Conservation (phyloP, 2,113 vertebrate species). For the Catharus bicknelli region DNA sequence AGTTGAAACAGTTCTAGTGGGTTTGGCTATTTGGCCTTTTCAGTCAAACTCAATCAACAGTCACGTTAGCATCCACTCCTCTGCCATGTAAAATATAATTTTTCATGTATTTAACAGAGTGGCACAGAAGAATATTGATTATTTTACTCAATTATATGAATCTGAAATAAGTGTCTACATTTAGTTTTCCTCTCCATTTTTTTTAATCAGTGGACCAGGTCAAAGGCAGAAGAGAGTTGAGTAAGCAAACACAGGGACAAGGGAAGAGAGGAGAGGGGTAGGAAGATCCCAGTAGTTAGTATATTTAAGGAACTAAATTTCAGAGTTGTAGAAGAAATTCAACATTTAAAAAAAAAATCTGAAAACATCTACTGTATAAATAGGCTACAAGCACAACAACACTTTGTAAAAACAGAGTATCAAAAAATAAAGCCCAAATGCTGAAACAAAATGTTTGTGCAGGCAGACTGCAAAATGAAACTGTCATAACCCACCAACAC, state of each 20-base stretch:
- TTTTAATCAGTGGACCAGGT: background rate
- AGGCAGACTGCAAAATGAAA: background rate
- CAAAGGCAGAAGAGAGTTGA: background rate
- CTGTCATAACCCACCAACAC: background rate
- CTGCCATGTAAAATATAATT: background rate
- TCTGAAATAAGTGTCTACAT: background rate
- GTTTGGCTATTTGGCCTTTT: background rate
- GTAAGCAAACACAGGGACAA: background rate
- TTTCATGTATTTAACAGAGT: background rate
- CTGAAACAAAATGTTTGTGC: background rate
- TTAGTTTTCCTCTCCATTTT: background rate
- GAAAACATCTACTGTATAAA: background rate
- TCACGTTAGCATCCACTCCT: background rate
- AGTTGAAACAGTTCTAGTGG: background rate
- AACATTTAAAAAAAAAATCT: background rate
- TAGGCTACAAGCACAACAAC: background rate
- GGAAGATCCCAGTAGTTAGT: background rate
- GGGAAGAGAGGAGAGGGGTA: background rate
- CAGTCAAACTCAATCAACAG: background rate
- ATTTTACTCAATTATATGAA: background rate
- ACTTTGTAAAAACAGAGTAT: background rate
- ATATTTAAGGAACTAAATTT: conserved; percentile 13
- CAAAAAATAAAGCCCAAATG: background rate
- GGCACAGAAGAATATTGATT: background rate
- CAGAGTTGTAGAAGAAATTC: background rate